Percentiles rank a stretch among this genome's conserved stretches.
Evolutionary conservation across 1,140 invertebrate genomes (phyloP).

Genomic region (Drosophila fuyamai): DNA sequence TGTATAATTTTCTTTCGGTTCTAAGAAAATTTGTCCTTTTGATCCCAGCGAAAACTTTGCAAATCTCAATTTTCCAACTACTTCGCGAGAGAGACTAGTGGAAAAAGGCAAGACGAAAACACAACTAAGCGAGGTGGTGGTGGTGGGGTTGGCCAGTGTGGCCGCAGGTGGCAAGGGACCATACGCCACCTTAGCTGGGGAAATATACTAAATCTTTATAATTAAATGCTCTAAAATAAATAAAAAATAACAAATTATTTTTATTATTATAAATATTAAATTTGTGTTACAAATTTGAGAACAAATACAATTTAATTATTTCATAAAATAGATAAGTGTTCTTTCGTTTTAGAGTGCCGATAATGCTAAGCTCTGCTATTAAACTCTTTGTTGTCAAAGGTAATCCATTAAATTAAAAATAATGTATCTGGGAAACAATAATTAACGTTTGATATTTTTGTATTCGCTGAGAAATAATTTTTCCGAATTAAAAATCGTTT

Average conservation of each 20-base stretch:
- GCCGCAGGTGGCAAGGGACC: neutral
- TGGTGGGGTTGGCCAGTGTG: conserved; percentile 13
- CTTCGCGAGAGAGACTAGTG: conserved; percentile 57
- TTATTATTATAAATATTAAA: neutral
- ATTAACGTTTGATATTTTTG: neutral
- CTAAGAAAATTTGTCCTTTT: conserved; percentile 31
- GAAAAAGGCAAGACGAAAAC: conserved; percentile 27
- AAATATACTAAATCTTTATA: neutral
- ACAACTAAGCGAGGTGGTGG: conserved; percentile 7
- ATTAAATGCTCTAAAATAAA: neutral
- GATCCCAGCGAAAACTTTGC: conserved; percentile 44
- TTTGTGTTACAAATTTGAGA: too few relatives aligned
- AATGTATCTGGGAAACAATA: too few relatives aligned
- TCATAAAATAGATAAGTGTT: too few relatives aligned
- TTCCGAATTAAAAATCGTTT: neutral
- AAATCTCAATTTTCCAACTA: conserved; percentile 52
- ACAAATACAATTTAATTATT: too few relatives aligned
- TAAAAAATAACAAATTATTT: neutral
- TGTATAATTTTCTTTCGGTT: conserved; percentile 17
- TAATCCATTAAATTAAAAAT: too few relatives aligned
- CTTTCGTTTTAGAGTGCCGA: too few relatives aligned
- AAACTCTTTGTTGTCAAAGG: too few relatives aligned
- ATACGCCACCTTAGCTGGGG: neutral
- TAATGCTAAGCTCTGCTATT: too few relatives aligned
- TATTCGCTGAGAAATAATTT: neutral